Evolutionary conservation across 2,113 vertebrate genomes (phyloP).

Genomic region (Microcebus lehilahytsara): DNA sequence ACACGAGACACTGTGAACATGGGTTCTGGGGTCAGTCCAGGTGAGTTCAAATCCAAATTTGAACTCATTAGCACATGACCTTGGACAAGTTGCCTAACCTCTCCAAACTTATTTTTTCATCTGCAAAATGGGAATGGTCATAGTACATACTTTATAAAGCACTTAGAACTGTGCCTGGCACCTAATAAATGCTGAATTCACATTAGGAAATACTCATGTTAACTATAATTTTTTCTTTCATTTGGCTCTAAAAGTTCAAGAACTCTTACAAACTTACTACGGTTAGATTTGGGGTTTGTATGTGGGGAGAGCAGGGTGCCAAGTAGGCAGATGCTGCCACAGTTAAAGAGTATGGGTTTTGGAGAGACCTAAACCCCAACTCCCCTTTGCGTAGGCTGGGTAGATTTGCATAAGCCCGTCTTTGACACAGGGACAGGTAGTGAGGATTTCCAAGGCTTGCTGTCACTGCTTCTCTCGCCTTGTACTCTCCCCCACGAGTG

Average conservation of each 20-base stretch:
- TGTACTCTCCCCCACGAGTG: not conserved
- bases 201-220: not conserved
- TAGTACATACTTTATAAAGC: not conserved
- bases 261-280: not conserved
- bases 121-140: not conserved
- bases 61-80: not conserved
- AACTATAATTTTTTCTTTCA: not conserved
- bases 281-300: not conserved
- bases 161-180: not conserved
- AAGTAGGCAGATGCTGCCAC: not conserved
- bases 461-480: not conserved
- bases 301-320: not conserved
- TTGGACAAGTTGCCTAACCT: not conserved
- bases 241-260: constrained; percentile 16
- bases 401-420: not conserved
- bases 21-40: not conserved
- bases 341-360: not conserved
- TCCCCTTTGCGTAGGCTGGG: not conserved
- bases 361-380: not conserved
- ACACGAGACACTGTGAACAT: not conserved
- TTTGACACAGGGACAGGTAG: not conserved
- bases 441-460: not conserved
- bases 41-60: not conserved
- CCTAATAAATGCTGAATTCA: not conserved
- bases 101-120: not conserved